These are phyloP conservation scores for Oceanodroma leucorhoa DNA, from an alignment of 2,797 vertebrate species.

Conservation along the genomic window DNA sequence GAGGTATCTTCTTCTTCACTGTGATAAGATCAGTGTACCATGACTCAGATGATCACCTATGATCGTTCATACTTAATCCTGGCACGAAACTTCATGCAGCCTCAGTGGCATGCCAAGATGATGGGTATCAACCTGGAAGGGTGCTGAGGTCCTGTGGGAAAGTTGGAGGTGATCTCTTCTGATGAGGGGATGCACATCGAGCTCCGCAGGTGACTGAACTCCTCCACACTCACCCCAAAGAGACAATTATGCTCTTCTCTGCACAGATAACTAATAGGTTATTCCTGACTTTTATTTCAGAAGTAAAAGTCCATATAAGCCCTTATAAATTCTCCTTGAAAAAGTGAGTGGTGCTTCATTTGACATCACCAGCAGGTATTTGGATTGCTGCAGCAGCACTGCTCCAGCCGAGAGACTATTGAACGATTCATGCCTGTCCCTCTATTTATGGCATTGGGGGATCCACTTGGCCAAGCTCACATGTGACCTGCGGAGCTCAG, in stretches of 20 bases:
- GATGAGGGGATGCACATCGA: not conserved
- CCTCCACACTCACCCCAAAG: not conserved
- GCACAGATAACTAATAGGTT: not conserved
- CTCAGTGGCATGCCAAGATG: not conserved
- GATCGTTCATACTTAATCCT: slow-evolving; percentile 39
- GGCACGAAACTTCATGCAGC: slow-evolving; percentile 29
- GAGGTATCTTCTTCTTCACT: slow-evolving; percentile 42
- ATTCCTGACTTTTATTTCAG: not conserved
- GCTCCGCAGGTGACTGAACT: not conserved
- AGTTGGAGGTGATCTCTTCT: not conserved
- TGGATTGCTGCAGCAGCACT: not conserved
- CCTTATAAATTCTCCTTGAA: not conserved
- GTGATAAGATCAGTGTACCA: slow-evolving; percentile 9
- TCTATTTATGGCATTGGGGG: not conserved
- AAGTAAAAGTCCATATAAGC: not conserved
- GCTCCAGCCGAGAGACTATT: not conserved
- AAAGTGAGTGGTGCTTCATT: not conserved
- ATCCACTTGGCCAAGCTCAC: not conserved
- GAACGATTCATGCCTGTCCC: not conserved
- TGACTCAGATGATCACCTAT: slow-evolving; percentile 31
- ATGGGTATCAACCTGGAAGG: not conserved
- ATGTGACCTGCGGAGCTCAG: not conserved
- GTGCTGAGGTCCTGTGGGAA: not conserved
- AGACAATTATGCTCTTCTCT: not conserved
- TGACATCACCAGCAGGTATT: not conserved